Evolutionary conservation across 2,113 vertebrate species (phyloP).

Genomic region (Archilochus colubris): DNA sequence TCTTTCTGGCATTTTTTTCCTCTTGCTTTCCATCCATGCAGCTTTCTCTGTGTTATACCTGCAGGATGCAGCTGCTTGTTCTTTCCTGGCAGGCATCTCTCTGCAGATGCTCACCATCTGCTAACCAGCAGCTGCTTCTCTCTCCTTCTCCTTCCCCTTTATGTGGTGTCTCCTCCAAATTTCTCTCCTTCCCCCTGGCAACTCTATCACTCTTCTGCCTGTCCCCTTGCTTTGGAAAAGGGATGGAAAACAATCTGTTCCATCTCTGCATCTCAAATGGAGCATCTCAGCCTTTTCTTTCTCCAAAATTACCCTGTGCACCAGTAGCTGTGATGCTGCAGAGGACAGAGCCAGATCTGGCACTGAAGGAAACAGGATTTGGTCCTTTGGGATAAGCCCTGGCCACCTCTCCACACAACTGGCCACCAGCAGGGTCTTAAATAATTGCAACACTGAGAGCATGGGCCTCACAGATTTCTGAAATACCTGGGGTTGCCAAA

Average conservation of each 20-base stretch:
- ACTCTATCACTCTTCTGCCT: not conserved
- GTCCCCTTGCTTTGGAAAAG: not conserved
- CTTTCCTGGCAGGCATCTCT: not conserved
- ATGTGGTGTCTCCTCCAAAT: not conserved
- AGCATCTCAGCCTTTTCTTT: not conserved
- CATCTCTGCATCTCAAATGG: not conserved
- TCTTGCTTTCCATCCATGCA: not conserved
- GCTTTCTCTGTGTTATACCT: not conserved
- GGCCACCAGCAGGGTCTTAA: not conserved
- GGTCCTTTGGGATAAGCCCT: not conserved
- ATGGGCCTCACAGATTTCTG: not conserved
- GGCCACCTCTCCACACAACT: not conserved
- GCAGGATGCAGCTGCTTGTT: not conserved
- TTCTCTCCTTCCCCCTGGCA: not conserved
- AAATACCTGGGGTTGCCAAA: not conserved
- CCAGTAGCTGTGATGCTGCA: not conserved
- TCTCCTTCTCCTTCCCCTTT: not conserved
- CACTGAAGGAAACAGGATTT: not conserved
- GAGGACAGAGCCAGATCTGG: not conserved
- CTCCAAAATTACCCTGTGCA: not conserved
- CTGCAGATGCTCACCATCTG: conserved; percentile 54
- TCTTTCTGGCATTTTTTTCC: not conserved
- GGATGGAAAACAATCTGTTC: conserved; percentile 7
- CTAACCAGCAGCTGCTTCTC: conserved; percentile 30
- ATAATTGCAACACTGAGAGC: not conserved